Conservation (phyloP, 2,888 invertebrate species). For the Dasysyrphus albostriatus region DNA sequence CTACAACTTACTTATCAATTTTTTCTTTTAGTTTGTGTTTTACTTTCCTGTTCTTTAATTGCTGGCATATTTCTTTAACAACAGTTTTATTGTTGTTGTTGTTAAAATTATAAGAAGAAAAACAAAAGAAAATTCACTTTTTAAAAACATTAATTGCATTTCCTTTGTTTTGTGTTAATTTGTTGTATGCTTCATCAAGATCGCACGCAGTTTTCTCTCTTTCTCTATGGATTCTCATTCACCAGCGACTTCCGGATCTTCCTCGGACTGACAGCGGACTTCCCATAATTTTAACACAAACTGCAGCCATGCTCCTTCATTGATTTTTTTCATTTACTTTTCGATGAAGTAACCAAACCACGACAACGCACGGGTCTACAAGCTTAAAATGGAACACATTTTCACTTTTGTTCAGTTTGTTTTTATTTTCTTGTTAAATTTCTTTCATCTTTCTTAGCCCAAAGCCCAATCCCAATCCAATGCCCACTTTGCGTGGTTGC, state of each 20-base stretch:
- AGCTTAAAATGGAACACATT: slow-evolving; percentile 11
- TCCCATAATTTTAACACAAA: slow-evolving; percentile 1
- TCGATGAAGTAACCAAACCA: slow-evolving; percentile 20
- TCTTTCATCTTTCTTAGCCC: slow-evolving; percentile 19
- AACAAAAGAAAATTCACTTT: slow-evolving; percentile 15
- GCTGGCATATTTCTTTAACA: not conserved
- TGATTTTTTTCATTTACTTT: slow-evolving; percentile 21
- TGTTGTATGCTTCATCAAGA: slow-evolving; percentile 18
- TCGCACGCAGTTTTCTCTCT: not conserved
- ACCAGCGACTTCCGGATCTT: slow-evolving; percentile 21
- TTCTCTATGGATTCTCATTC: not conserved
- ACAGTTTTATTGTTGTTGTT: not conserved
- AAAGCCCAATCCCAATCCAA: not conserved
- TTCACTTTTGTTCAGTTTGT: slow-evolving; percentile 8
- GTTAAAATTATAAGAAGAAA: not conserved
- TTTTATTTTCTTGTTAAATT: not conserved
- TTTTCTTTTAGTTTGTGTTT: slow-evolving; percentile 1
- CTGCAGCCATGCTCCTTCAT: slow-evolving; percentile 9
- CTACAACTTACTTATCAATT: slow-evolving; percentile 3
- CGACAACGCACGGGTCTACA: not conserved
- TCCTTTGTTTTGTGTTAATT: not conserved
- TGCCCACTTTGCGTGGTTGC: slow-evolving; percentile 53
- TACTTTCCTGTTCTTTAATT: slow-evolving; percentile 10
- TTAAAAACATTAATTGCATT: slow-evolving; percentile 2
- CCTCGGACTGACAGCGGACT: slow-evolving; percentile 1